These are phyloP conservation scores for Caenorhabditis angaria DNA, from an alignment of 2,888 invertebrate genomes.

Conservation along the genomic window DNA sequence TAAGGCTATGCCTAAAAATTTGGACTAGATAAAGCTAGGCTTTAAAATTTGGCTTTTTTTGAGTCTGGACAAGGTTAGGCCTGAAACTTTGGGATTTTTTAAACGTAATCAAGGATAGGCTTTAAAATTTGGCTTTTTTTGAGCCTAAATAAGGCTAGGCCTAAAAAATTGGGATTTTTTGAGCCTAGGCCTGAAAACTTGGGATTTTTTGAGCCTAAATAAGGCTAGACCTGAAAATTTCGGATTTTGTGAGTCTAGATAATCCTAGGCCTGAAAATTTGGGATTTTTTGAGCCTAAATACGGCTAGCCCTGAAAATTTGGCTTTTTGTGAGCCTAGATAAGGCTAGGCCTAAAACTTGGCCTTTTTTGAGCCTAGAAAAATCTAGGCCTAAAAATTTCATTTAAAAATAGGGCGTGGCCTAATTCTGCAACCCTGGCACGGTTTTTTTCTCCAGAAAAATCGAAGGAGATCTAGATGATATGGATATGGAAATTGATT, in stretches of 20 bases:
- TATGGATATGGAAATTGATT: slow-evolving; percentile 49
- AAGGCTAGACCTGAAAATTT: too few relatives aligned
- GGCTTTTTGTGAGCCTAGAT: neutral
- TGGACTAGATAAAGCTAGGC: neutral
- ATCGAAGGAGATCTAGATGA: slow-evolving; percentile 8
- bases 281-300: too few relatives aligned
- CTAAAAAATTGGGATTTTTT: too few relatives aligned
- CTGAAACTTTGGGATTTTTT: neutral
- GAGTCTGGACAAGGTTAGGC: neutral
- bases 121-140: neutral
- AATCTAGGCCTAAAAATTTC: neutral
- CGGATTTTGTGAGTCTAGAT: too few relatives aligned
- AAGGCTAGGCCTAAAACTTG: neutral
- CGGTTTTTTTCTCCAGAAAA: neutral
- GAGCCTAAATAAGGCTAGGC: too few relatives aligned
- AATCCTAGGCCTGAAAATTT: too few relatives aligned
- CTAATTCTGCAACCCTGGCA: neutral
- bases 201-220: too few relatives aligned
- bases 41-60: neutral
- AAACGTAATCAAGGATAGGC: neutral
- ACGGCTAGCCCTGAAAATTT: neutral
- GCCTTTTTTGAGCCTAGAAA: neutral
- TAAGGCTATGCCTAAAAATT: neutral
- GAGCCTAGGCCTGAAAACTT: too few relatives aligned
- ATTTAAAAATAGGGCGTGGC: neutral